These are phyloP conservation scores for Trogon melanurus DNA, from an alignment of 2,113 vertebrate species.

Conservation along the genomic window DNA sequence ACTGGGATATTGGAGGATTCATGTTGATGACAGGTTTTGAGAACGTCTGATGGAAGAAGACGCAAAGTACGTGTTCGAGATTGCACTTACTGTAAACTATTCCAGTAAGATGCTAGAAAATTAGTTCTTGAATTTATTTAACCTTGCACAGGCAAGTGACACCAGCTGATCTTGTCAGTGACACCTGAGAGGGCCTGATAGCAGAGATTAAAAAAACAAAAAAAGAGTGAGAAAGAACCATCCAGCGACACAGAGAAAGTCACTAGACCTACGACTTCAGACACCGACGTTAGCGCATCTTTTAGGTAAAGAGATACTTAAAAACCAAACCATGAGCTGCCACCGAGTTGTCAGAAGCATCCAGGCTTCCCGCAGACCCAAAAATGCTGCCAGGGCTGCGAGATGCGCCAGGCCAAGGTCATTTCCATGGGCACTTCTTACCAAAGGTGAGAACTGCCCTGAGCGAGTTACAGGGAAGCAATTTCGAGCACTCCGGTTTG, in stretches of 20 bases:
- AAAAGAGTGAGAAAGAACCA: neutral
- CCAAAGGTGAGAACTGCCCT: neutral
- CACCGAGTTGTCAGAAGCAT: neutral
- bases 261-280: neutral
- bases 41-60: neutral
- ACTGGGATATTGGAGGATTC: neutral
- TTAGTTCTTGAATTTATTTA: neutral
- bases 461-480: neutral
- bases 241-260: neutral
- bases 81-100: neutral
- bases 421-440: fast-evolving
- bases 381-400: fast-evolving
- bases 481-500: neutral
- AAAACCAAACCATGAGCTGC: neutral
- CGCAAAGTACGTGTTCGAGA: fast-evolving
- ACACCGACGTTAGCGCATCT: neutral
- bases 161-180: neutral
- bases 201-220: neutral
- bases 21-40: neutral
- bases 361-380: neutral
- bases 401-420: too few species aligned
- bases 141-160: fast-evolving
- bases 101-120: neutral
- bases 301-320: neutral
- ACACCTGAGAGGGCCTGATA: neutral